phyloP scores from a whole-genome alignment of 2,888 invertebrate species.

The Linyphia triangularis region DNA sequence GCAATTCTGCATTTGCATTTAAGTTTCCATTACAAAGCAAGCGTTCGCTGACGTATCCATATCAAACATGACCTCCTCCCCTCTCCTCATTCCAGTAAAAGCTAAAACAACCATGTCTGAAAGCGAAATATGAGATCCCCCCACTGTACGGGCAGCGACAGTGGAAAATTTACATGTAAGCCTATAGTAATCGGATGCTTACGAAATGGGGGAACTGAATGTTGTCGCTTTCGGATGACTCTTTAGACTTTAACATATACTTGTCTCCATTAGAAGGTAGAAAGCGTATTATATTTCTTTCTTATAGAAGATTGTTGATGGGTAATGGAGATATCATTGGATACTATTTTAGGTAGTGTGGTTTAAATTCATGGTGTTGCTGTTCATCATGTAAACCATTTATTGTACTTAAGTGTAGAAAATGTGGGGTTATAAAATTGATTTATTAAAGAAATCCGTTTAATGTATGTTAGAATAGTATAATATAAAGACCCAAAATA shows the following conservation, averaged over 20 bases:
- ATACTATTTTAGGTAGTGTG: too few species aligned
- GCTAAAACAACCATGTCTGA: background rate
- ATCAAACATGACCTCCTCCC: background rate
- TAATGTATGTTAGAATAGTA: too few species aligned
- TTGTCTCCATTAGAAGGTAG: background rate
- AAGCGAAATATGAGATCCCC: background rate
- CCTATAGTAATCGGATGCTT: slow-evolving; percentile 34
- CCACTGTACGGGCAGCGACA: background rate
- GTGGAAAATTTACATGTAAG: slow-evolving; percentile 36
- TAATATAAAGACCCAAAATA: too few species aligned
- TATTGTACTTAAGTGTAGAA: too few species aligned
- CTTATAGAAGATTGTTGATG: too few species aligned
- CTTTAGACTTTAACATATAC: slow-evolving; percentile 6
- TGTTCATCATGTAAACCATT: too few species aligned
- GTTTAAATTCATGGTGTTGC: too few species aligned
- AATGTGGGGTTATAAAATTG: too few species aligned
- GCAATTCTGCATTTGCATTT: background rate
- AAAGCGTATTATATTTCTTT: background rate
- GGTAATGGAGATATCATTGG: too few species aligned
- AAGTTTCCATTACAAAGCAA: background rate
- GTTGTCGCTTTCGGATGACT: slow-evolving; percentile 33
- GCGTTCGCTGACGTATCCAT: background rate
- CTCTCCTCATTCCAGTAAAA: background rate
- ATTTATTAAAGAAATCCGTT: too few species aligned
- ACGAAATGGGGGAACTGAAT: background rate